Evolutionary conservation across 2,113 vertebrate genomes (phyloP).

Genomic region (Erpornis zantholeuca): DNA sequence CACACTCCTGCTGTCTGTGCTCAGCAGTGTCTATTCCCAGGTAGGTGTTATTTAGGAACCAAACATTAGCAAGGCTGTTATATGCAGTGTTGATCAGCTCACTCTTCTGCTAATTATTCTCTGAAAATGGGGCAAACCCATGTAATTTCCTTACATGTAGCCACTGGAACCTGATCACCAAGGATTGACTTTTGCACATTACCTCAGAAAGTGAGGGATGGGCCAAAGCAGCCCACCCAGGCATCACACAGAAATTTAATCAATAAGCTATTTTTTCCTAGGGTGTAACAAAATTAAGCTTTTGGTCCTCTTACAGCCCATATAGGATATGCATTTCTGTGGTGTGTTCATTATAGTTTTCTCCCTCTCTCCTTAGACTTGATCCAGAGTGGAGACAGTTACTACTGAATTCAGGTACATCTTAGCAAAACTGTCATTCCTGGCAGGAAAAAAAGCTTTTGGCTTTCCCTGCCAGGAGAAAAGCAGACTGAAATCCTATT

Average conservation of each 20-base stretch:
- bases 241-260: background rate
- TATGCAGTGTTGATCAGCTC: background rate
- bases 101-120: background rate
- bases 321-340: background rate
- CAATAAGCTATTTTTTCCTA: background rate
- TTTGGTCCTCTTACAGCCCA: background rate
- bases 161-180: background rate
- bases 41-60: background rate
- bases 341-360: background rate
- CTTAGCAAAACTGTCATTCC: background rate
- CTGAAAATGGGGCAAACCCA: background rate
- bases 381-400: background rate
- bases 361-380: background rate
- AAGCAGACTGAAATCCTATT: background rate
- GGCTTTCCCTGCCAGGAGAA: background rate
- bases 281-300: background rate
- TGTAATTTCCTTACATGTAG: rapidly evolving
- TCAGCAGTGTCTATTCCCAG: background rate
- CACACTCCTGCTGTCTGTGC: rapidly evolving
- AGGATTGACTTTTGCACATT: rapidly evolving
- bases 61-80: background rate
- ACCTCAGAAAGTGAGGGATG: background rate
- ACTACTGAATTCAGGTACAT: background rate
- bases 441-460: background rate
- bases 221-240: background rate